Conservation (phyloP, 2,888 invertebrate genomes). For the Hydraecia micacea region DNA sequence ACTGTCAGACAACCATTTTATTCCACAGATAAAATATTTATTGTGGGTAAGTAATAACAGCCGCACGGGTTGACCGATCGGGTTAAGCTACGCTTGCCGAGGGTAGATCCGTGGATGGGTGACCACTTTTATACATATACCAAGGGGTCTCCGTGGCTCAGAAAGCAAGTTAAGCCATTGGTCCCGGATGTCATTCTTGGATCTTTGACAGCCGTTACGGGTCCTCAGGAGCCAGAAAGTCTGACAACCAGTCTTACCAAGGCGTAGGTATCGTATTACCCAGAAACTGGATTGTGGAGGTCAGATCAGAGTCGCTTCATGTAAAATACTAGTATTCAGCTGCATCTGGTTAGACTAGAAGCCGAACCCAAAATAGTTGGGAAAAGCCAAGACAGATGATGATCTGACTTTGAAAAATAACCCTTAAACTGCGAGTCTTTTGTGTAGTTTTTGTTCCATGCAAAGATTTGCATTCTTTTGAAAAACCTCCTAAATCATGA, state of each 20-base stretch:
- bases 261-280: background rate
- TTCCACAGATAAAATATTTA: background rate
- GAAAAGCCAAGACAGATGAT: no score
- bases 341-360: background rate
- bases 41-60: background rate
- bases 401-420: background rate
- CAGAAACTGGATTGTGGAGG: background rate
- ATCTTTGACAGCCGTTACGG: no score
- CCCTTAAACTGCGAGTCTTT: background rate
- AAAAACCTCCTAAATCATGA: constrained; percentile 24
- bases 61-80: background rate
- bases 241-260: no score
- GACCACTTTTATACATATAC: no score
- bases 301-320: no score
- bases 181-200: no score
- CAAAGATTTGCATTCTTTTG: constrained; percentile 9
- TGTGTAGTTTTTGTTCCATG: background rate
- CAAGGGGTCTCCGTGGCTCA: no score
- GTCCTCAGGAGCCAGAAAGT: no score
- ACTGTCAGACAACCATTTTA: background rate
- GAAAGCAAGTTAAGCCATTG: no score
- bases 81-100: background rate
- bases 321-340: background rate
- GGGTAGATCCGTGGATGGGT: background rate
- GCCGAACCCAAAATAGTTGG: background rate